These are phyloP conservation scores for Seriola rivoliana DNA, from an alignment of 2,113 vertebrate species.

Conservation along the genomic window DNA sequence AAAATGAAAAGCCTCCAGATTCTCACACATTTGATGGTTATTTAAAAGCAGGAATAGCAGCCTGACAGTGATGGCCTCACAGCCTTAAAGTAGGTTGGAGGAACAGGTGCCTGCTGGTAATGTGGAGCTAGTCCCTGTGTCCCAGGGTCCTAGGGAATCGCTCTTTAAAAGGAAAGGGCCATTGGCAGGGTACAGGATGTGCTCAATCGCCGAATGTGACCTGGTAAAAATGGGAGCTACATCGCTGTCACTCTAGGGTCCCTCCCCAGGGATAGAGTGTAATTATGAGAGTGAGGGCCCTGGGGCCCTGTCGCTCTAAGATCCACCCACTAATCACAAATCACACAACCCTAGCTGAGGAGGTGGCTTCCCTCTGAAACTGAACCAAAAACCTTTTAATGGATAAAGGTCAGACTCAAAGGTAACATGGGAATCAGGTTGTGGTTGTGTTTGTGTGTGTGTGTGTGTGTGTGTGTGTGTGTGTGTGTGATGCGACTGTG, in stretches of 20 bases:
- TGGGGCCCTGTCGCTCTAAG: conserved; percentile 76
- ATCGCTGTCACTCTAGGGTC: conserved; percentile 80
- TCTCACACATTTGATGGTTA: conserved; percentile 43
- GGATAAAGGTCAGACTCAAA: conserved; percentile 83
- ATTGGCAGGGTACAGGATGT: conserved; percentile 74
- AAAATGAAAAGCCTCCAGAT: conserved; percentile 19
- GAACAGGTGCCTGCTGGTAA: conserved; percentile 81
- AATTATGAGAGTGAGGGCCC: conserved; percentile 85
- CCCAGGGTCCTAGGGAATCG: conserved; percentile 80
- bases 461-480: background rate
- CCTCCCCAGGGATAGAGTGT: conserved; percentile 81
- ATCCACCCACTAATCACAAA: conserved; percentile 86
- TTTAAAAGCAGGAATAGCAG: conserved; percentile 48
- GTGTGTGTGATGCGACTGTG: too few species aligned
- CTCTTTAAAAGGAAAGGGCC: conserved; percentile 84
- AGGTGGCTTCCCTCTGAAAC: conserved; percentile 82
- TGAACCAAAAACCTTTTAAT: conserved; percentile 84
- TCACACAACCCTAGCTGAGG: conserved; percentile 74
- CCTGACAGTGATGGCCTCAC: conserved; percentile 40
- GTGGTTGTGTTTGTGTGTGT: background rate
- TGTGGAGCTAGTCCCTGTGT: conserved; percentile 82
- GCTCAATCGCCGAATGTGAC: conserved; percentile 80
- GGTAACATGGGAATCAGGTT: conserved; percentile 57
- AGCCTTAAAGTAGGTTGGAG: conserved; percentile 78
- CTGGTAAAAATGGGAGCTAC: conserved; percentile 84